These are phyloP conservation scores for Uria lomvia DNA, from an alignment of 2,113 vertebrate genomes.

Conservation along the genomic window DNA sequence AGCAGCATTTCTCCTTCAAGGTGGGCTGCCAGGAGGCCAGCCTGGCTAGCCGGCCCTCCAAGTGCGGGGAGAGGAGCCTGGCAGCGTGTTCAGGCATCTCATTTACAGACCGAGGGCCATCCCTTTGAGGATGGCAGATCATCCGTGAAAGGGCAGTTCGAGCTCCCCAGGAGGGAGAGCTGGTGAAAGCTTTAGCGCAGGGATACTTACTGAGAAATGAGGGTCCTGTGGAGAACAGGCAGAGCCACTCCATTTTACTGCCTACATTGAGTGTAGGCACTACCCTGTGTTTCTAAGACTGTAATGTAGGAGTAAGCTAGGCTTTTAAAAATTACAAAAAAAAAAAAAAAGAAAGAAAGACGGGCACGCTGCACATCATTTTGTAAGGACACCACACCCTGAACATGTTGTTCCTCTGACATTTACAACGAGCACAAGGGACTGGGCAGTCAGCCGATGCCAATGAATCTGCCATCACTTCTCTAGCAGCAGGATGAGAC, in stretches of 20 bases:
- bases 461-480: slow-evolving; percentile 21
- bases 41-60: neutral
- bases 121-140: neutral
- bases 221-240: neutral
- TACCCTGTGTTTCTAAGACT: neutral
- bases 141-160: neutral
- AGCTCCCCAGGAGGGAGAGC: neutral
- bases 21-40: neutral
- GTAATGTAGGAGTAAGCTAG: neutral
- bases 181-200: neutral
- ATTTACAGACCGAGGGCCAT: neutral
- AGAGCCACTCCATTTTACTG: neutral
- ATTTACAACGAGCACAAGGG: neutral
- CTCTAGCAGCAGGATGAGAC: neutral
- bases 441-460: neutral
- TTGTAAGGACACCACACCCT: neutral
- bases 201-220: neutral
- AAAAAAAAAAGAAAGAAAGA: neutral
- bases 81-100: neutral
- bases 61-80: neutral
- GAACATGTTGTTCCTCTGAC: neutral
- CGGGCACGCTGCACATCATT: neutral
- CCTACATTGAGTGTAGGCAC: neutral
- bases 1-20: neutral
- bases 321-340: neutral